phyloP scores from a whole-genome alignment of 2,888 invertebrate species.

The Timandra comae region DNA sequence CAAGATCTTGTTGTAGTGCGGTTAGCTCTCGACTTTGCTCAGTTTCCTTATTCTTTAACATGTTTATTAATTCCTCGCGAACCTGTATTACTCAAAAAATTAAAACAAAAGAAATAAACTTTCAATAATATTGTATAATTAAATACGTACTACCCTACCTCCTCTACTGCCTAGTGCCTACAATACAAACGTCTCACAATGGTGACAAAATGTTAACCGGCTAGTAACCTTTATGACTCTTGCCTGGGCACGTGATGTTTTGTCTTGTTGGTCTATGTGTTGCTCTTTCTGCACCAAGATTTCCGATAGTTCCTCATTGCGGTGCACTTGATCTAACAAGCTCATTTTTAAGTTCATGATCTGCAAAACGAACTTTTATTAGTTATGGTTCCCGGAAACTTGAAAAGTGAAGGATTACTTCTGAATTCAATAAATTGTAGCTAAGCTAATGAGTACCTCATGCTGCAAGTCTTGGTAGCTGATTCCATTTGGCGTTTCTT shows the following conservation, averaged over 20 bases:
- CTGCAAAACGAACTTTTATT: constrained; percentile 35
- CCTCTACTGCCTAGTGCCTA: too few species aligned
- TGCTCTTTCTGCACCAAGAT: constrained; percentile 72
- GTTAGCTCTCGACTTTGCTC: constrained; percentile 67
- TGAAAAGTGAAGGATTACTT: too few species aligned
- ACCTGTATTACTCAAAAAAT: constrained; percentile 45
- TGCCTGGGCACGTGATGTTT: constrained; percentile 78
- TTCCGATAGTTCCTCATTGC: constrained; percentile 68
- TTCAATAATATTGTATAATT: too few species aligned
- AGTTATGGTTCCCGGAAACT: too few species aligned
- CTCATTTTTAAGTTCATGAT: constrained; percentile 62
- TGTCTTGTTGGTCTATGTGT: constrained; percentile 76
- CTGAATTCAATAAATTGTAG: too few species aligned
- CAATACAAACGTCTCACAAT: not conserved
- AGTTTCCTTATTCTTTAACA: constrained; percentile 76
- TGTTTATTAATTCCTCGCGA: constrained; percentile 76
- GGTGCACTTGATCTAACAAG: constrained; percentile 59
- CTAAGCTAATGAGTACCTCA: too few species aligned
- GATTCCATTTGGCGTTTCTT: constrained; percentile 42
- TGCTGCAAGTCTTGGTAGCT: constrained; percentile 58
- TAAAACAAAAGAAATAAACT: constrained; percentile 13
- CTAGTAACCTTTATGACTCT: constrained; percentile 75
- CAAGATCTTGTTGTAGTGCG: constrained; percentile 59
- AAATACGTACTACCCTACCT: too few species aligned
- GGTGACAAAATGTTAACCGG: constrained; percentile 7